A percentile compares a stretch with the other conserved stretches of the same genome.
phyloP scores from a whole-genome alignment of 2,797 vertebrate species.

The Silurus lanzhouensis region DNA sequence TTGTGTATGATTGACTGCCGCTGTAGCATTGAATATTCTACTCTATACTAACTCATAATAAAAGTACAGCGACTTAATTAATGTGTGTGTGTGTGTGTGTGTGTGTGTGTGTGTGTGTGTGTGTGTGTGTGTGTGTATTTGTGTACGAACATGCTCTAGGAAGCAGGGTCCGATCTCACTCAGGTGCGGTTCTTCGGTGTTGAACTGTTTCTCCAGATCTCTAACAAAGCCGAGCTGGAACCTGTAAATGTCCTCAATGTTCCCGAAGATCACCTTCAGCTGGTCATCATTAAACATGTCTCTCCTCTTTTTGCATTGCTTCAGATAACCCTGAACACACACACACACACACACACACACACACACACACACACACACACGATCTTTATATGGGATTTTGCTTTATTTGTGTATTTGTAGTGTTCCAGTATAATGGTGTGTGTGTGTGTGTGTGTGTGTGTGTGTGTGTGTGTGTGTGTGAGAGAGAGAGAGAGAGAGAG shows the following conservation, averaged over 20 bases:
- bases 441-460: neutral
- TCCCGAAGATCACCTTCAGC: slow-evolving; percentile 94
- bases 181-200: slow-evolving; percentile 96
- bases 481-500: neutral
- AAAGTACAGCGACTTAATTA: neutral
- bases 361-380: slow-evolving; percentile 20
- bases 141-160: slow-evolving; percentile 88
- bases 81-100: neutral
- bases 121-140: slow-evolving; percentile 34
- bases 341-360: slow-evolving; percentile 35
- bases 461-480: slow-evolving; percentile 17
- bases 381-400: neutral
- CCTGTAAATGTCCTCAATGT: slow-evolving; percentile 97
- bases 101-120: slow-evolving; percentile 12
- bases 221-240: slow-evolving; percentile 97
- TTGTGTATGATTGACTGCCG: neutral
- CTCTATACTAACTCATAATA: neutral
- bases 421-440: neutral
- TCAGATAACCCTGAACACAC: slow-evolving; percentile 86
- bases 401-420: slow-evolving; percentile 12
- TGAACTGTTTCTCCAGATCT: slow-evolving; percentile 98
- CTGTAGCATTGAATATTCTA: neutral
- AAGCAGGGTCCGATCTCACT: slow-evolving; percentile 97
- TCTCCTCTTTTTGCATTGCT: slow-evolving; percentile 94
- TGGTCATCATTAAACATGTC: slow-evolving; percentile 99